Conservation (phyloP, 2,113 vertebrate genomes). For the Elephas maximus region DNA sequence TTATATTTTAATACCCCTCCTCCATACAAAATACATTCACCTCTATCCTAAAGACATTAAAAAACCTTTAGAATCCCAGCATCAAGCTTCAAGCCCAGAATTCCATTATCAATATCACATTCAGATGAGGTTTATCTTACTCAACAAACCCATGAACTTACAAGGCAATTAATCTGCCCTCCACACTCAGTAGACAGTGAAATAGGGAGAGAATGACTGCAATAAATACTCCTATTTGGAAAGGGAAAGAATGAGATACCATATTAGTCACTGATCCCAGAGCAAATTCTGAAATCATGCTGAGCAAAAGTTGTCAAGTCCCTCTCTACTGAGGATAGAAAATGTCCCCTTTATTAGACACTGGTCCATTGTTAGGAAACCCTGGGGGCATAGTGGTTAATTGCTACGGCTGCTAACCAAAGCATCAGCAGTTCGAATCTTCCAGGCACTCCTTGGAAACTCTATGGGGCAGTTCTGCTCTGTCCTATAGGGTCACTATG, state of each 20-base stretch:
- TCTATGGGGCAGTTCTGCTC: no score
- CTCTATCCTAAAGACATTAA: neutral
- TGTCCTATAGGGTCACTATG: no score
- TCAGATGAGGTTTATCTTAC: neutral
- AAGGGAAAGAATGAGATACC: neutral
- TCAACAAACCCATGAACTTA: neutral
- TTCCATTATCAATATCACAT: neutral
- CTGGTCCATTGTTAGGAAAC: neutral
- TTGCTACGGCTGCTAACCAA: no score
- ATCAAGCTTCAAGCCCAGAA: neutral
- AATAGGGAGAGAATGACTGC: neutral
- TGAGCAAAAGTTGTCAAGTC: neutral
- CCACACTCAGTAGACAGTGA: neutral
- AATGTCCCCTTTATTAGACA: neutral
- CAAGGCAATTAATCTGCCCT: neutral
- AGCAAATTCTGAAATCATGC: neutral
- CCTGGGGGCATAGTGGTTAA: no score
- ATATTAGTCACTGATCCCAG: neutral
- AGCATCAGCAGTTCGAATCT: no score
- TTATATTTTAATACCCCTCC: neutral
- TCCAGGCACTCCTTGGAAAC: no score
- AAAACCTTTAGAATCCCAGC: neutral
- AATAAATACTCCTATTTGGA: no score
- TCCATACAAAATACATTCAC: neutral
- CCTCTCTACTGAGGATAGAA: neutral